phyloP scores from a whole-genome alignment of 2,797 vertebrate genomes.

The Prunella strophiata region DNA sequence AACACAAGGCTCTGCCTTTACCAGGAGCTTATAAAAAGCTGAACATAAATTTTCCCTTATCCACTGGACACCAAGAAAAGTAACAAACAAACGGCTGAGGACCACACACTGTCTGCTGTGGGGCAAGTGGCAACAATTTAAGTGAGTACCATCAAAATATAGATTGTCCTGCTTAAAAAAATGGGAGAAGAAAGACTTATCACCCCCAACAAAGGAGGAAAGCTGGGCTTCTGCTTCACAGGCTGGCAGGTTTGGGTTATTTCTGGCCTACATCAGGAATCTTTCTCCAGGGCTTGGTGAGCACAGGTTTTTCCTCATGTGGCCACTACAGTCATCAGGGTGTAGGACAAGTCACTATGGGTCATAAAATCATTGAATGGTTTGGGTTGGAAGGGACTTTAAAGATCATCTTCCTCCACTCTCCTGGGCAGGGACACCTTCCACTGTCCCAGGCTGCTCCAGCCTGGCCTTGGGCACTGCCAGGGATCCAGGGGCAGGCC shows the following conservation, averaged over 20 bases:
- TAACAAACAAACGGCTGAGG: background rate
- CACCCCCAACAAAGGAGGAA: background rate
- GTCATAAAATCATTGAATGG: background rate
- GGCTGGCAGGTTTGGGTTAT: background rate
- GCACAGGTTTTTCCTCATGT: background rate
- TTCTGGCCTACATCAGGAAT: background rate
- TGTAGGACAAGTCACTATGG: rapidly evolving
- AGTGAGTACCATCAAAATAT: background rate
- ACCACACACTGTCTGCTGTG: background rate
- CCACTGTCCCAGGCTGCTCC: background rate
- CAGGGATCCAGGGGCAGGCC: background rate
- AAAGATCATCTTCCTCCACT: background rate
- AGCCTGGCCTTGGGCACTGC: background rate
- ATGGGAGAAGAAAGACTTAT: background rate
- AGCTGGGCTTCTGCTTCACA: background rate
- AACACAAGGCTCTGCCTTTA: background rate
- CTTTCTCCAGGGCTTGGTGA: background rate
- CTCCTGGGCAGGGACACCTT: rapidly evolving
- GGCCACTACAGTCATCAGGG: background rate
- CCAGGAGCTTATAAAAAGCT: background rate
- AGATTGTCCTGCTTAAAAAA: background rate
- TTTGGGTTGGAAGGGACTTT: background rate
- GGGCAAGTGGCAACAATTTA: background rate
- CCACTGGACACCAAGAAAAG: background rate
- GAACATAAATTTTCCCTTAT: background rate